These are phyloP conservation scores for Myoxocephalus aenaeus DNA, from an alignment of 2,797 vertebrate species.

Conservation along the genomic window DNA sequence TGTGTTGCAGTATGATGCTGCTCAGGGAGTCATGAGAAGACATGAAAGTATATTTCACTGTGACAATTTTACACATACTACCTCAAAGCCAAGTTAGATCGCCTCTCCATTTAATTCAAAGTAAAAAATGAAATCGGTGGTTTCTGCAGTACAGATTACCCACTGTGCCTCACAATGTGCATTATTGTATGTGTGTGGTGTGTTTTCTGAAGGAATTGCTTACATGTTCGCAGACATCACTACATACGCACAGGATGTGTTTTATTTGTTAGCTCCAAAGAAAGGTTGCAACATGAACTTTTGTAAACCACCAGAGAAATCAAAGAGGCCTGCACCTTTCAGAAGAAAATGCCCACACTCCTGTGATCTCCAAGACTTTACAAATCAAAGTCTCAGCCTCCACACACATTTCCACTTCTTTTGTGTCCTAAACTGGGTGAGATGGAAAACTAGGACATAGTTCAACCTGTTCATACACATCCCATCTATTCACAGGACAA, in stretches of 20 bases:
- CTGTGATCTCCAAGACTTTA: conserved; percentile 74
- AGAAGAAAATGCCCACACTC: conserved; percentile 74
- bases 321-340: conserved; percentile 80
- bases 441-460: conserved; percentile 72
- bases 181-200: conserved; percentile 18
- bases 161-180: conserved; percentile 1
- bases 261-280: conserved; percentile 61
- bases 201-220: conserved; percentile 30
- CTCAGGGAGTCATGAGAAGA: conserved; percentile 51
- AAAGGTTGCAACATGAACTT: conserved; percentile 77
- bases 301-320: conserved; percentile 82
- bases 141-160: conserved; percentile 17
- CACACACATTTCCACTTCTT: conserved; percentile 46
- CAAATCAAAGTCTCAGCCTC: conserved; percentile 78
- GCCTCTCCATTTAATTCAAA: not conserved
- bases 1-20: conserved; percentile 62
- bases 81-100: conserved; percentile 44
- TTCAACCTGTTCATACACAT: conserved; percentile 76
- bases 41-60: conserved; percentile 51
- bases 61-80: conserved; percentile 34
- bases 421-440: conserved; percentile 69
- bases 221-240: conserved; percentile 29
- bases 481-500: conserved; percentile 64
- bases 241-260: conserved; percentile 13
- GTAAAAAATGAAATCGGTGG: conserved; percentile 4